phyloP scores from a whole-genome alignment of 2,888 invertebrate genomes.

The Andrena flavipes region DNA sequence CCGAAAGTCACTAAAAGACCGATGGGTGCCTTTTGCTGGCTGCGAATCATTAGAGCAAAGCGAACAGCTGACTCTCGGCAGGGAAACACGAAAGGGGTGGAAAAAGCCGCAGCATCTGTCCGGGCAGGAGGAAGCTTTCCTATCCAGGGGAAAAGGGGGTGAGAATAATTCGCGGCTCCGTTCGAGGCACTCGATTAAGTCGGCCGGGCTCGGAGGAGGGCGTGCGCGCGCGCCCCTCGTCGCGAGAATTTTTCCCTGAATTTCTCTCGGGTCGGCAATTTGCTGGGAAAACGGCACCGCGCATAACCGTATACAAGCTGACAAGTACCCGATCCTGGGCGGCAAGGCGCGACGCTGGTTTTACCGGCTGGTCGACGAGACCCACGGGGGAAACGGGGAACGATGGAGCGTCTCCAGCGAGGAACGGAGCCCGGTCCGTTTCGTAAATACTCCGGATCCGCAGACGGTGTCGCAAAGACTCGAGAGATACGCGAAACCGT shows the following conservation, averaged over 20 bases:
- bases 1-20: too few species aligned
- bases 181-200: conserved; percentile 14
- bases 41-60: too few species aligned
- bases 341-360: conserved; percentile 43
- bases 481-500: not conserved
- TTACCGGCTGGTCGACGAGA: conserved; percentile 33
- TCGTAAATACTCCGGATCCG: conserved; percentile 35
- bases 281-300: conserved; percentile 24
- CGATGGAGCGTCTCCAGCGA: conserved; percentile 4
- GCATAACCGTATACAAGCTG: conserved; percentile 48
- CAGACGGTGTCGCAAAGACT: not conserved
- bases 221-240: not conserved
- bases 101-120: conserved; percentile 9
- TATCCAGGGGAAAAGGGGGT: not conserved
- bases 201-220: not conserved
- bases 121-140: conserved; percentile 1
- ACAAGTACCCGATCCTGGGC: conserved; percentile 14
- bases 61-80: too few species aligned
- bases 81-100: not conserved
- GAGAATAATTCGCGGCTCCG: conserved; percentile 20
- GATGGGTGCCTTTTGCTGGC: too few species aligned
- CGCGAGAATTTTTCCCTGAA: conserved; percentile 40
- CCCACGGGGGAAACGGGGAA: conserved; percentile 37
- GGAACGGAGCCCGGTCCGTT: conserved; percentile 21
- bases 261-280: conserved; percentile 51